These are phyloP conservation scores for Geotrypetes seraphini DNA, from an alignment of 2,797 vertebrate species.

Conservation along the genomic window DNA sequence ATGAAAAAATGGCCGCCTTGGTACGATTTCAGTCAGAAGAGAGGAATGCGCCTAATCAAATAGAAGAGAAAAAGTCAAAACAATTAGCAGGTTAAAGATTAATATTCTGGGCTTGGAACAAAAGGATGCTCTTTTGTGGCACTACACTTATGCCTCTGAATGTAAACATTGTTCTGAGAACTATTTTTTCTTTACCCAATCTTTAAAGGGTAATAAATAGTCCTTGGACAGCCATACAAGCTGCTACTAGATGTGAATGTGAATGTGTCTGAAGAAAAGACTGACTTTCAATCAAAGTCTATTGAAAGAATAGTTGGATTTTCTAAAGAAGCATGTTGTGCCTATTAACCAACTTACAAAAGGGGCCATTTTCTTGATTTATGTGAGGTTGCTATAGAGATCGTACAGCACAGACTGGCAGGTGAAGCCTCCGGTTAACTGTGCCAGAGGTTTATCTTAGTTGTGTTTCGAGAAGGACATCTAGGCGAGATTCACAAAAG, in stretches of 20 bases:
- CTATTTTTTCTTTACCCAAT: slow-evolving; percentile 75
- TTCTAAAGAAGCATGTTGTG: slow-evolving; percentile 90
- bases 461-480: slow-evolving; percentile 36
- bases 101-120: slow-evolving; percentile 59
- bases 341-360: slow-evolving; percentile 93
- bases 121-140: slow-evolving; percentile 64
- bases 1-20: too few relatives aligned
- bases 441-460: slow-evolving; percentile 49
- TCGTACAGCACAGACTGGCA: slow-evolving; percentile 62
- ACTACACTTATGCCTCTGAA: slow-evolving; percentile 61
- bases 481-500: slow-evolving; percentile 35
- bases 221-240: slow-evolving; percentile 78
- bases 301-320: slow-evolving; percentile 82
- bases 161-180: slow-evolving; percentile 78
- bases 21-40: slow-evolving; percentile 50
- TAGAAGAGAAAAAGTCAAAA: slow-evolving; percentile 38
- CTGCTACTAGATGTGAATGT: slow-evolving; percentile 84
- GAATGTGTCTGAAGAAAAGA: slow-evolving; percentile 80
- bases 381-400: slow-evolving; percentile 75
- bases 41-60: slow-evolving; percentile 32
- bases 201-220: slow-evolving; percentile 87
- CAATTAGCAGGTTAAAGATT: slow-evolving; percentile 61
- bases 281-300: slow-evolving; percentile 86
- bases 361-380: slow-evolving; percentile 84
- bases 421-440: slow-evolving; percentile 61